phyloP scores from a whole-genome alignment of 2,113 vertebrate species.

The Sinocyclocheilus anophthalmus region DNA sequence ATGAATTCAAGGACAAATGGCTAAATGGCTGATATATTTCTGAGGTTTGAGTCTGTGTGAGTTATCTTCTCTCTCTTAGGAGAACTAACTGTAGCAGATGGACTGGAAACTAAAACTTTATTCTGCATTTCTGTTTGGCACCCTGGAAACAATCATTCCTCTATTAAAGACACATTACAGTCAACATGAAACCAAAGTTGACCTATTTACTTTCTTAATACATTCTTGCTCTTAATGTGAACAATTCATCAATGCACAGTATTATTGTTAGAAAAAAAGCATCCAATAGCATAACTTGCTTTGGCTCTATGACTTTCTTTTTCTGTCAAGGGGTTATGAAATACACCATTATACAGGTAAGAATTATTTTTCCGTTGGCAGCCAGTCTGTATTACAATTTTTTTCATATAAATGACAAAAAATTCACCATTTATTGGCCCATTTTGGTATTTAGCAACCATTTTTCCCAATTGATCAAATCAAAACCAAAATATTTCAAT shows the following conservation, averaged over 20 bases:
- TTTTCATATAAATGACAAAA: background rate
- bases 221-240: background rate
- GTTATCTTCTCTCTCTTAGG: constrained; percentile 18
- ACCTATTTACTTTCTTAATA: background rate
- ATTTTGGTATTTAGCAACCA: background rate
- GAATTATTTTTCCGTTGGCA: background rate
- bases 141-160: background rate
- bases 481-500: background rate
- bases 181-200: background rate
- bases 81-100: constrained; percentile 14
- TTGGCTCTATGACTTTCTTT: background rate
- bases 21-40: constrained; percentile 15
- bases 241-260: background rate
- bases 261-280: background rate
- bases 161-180: background rate
- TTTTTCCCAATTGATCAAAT: background rate
- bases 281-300: background rate
- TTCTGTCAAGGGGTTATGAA: background rate
- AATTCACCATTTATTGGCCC: background rate
- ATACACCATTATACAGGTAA: background rate
- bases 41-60: background rate
- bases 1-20: constrained; percentile 24
- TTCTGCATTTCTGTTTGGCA: constrained; percentile 2
- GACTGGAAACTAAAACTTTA: constrained; percentile 3
- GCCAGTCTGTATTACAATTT: background rate